Conservation (phyloP, 2,113 vertebrate species). For the Plectropomus leopardus region DNA sequence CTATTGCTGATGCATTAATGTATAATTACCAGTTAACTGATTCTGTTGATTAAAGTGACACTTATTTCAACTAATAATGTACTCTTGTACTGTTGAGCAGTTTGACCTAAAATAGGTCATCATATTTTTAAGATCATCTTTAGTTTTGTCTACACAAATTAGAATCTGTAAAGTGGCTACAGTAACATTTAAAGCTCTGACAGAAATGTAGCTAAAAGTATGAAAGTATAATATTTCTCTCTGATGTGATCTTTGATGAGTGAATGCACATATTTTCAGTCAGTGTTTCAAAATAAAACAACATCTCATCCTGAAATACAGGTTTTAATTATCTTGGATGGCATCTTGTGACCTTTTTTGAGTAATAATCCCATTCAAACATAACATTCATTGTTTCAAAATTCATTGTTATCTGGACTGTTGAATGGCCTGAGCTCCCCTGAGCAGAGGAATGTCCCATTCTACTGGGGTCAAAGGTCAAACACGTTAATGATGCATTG, state of each 20-base stretch:
- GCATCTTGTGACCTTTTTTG: not conserved
- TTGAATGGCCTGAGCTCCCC: not conserved
- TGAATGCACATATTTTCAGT: not conserved
- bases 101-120: not conserved
- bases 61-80: not conserved
- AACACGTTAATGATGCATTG: slow-evolving; percentile 13
- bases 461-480: slow-evolving; percentile 29
- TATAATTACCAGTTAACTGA: not conserved
- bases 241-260: not conserved
- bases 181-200: not conserved
- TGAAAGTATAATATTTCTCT: not conserved
- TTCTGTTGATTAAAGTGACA: not conserved
- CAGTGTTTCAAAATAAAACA: too few relatives aligned
- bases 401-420: slow-evolving; percentile 12
- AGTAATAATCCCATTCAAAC: not conserved
- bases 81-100: not conserved
- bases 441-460: not conserved
- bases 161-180: not conserved
- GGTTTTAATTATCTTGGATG: not conserved
- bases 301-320: not conserved
- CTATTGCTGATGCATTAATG: not conserved
- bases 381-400: not conserved
- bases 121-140: not conserved
- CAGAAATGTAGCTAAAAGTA: not conserved
- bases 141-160: not conserved